These are phyloP conservation scores for Enhydra lutris DNA, from an alignment of 2,113 vertebrate species.

Conservation along the genomic window DNA sequence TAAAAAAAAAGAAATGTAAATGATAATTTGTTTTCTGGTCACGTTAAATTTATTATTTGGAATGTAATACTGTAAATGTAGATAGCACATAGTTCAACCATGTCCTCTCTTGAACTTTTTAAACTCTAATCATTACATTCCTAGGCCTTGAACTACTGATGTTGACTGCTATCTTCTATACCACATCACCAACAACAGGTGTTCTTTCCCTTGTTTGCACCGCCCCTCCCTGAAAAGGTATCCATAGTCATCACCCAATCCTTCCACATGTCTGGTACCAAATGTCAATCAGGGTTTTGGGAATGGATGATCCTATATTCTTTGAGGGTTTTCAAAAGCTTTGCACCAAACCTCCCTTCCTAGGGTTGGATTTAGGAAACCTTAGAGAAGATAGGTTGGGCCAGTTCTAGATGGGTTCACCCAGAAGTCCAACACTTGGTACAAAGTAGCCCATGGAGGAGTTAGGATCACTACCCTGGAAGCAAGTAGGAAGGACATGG, in stretches of 20 bases:
- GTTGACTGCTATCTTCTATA: not conserved
- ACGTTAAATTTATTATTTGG: not conserved
- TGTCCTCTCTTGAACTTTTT: not conserved
- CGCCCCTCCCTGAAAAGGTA: accelerated
- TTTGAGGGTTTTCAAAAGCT: not conserved
- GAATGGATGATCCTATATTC: not conserved
- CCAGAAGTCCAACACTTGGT: not conserved
- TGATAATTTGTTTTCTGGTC: not conserved
- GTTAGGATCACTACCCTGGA: not conserved
- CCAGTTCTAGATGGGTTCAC: not conserved
- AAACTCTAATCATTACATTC: not conserved
- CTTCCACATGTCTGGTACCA: not conserved
- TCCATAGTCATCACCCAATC: not conserved
- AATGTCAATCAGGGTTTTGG: not conserved
- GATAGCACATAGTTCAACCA: not conserved
- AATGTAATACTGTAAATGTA: not conserved
- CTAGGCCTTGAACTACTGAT: not conserved
- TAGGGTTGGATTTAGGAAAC: not conserved
- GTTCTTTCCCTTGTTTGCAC: not conserved
- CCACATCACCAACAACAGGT: not conserved
- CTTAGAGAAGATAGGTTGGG: not conserved
- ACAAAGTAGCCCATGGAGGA: not conserved
- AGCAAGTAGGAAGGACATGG: not conserved
- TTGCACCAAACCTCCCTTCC: not conserved
- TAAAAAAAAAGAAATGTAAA: not conserved